These are phyloP conservation scores for Acanthosoma haemorrhoidale DNA, from an alignment of 2,888 invertebrate species.

Conservation along the genomic window DNA sequence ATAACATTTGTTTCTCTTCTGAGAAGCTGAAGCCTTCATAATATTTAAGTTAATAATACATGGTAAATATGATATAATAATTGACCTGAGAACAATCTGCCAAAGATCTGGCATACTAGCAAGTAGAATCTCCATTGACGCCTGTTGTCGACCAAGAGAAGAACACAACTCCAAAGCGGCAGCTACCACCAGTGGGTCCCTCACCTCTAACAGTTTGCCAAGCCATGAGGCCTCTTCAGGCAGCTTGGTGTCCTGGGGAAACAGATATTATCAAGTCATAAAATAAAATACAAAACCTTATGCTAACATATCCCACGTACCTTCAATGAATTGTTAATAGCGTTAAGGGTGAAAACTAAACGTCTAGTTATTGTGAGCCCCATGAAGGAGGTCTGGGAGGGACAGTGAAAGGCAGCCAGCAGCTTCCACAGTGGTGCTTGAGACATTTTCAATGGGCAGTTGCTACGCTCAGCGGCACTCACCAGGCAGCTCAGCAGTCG, in stretches of 20 bases:
- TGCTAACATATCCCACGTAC: no score
- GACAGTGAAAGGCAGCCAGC: slow-evolving; percentile 51
- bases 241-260: neutral
- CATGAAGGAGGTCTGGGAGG: slow-evolving; percentile 53
- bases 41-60: no score
- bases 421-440: slow-evolving; percentile 49
- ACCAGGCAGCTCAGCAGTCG: slow-evolving; percentile 36
- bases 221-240: slow-evolving; percentile 46
- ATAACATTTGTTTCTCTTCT: no score
- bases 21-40: no score
- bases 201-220: slow-evolving; percentile 49
- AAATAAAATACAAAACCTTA: no score
- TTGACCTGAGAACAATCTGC: slow-evolving; percentile 17
- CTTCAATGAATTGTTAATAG: neutral
- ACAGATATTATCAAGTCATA: neutral
- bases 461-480: neutral
- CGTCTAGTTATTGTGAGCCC: slow-evolving; percentile 54
- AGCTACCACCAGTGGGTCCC: slow-evolving; percentile 53
- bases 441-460: slow-evolving; percentile 18
- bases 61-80: no score
- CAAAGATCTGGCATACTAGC: slow-evolving; percentile 14
- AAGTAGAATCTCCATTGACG: neutral
- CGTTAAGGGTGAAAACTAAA: slow-evolving; percentile 46
- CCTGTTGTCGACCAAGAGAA: slow-evolving; percentile 44
- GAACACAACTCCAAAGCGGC: slow-evolving; percentile 52